Conservation (phyloP, 2,113 vertebrate genomes). For the Phalacrocorax pelagicus region DNA sequence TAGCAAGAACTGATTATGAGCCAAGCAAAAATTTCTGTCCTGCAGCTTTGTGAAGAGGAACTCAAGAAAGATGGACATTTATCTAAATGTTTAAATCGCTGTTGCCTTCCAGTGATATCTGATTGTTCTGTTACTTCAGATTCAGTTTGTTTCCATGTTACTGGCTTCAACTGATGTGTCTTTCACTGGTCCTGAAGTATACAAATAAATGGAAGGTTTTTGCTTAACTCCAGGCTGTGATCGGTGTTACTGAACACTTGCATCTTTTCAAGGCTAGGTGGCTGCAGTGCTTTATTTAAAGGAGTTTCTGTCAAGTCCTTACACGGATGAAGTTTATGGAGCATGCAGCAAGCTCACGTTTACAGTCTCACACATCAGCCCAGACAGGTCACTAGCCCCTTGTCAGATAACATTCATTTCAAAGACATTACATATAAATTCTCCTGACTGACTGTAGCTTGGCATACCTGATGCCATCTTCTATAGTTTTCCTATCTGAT, state of each 20-base stretch:
- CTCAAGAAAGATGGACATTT: neutral
- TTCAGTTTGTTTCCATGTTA: neutral
- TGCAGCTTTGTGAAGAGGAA: neutral
- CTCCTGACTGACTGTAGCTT: neutral
- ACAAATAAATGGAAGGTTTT: neutral
- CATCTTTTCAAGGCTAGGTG: slow-evolving; percentile 61
- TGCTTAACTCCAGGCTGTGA: neutral
- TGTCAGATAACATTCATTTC: neutral
- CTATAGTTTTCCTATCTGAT: neutral
- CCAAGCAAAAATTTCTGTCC: neutral
- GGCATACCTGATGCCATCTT: neutral
- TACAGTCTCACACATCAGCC: neutral
- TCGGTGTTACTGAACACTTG: slow-evolving; percentile 27
- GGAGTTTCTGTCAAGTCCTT: neutral
- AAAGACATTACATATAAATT: neutral
- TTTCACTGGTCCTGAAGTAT: neutral
- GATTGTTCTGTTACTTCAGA: neutral
- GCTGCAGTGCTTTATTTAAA: slow-evolving; percentile 58
- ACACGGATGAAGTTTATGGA: neutral
- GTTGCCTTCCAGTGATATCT: neutral
- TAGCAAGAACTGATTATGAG: slow-evolving; percentile 40
- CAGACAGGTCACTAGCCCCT: neutral
- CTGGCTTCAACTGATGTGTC: neutral
- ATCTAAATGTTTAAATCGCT: neutral
- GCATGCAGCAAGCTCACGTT: neutral